Conservation (phyloP, 2,797 vertebrate genomes). For the Antrozous pallidus region DNA sequence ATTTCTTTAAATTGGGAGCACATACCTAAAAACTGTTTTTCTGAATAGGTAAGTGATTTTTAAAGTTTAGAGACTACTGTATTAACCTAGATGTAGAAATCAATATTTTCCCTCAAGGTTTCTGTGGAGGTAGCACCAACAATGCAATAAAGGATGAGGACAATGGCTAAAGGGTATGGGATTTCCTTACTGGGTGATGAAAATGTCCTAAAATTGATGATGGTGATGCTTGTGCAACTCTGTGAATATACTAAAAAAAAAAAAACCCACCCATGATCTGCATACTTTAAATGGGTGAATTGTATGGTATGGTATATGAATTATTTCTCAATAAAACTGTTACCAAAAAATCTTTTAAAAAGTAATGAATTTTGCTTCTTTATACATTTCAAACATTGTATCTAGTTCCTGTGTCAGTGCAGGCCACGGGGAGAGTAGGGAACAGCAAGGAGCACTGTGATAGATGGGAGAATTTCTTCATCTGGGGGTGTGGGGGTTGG, state of each 20-base stretch:
- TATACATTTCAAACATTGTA: neutral
- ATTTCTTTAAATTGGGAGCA: neutral
- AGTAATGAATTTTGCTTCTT: neutral
- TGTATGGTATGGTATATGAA: neutral
- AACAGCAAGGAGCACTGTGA: neutral
- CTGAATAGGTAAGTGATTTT: neutral
- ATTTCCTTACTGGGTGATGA: neutral
- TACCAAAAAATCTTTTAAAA: neutral
- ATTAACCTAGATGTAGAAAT: neutral
- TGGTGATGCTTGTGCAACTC: neutral
- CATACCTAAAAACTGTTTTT: neutral
- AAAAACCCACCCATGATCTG: neutral
- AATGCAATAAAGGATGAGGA: neutral
- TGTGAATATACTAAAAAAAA: neutral
- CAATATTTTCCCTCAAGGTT: neutral
- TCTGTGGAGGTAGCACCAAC: neutral
- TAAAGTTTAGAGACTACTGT: neutral
- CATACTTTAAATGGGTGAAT: neutral
- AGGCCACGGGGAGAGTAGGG: neutral
- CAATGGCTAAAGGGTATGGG: fast-evolving
- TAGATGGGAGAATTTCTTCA: neutral
- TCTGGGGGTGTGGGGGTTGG: fast-evolving
- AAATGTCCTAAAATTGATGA: neutral
- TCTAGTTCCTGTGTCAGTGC: neutral
- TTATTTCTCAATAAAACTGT: neutral